Base-by-base conservation (phyloP, 1,140 invertebrate species). In the Ostrea denselamellosa region DNA sequence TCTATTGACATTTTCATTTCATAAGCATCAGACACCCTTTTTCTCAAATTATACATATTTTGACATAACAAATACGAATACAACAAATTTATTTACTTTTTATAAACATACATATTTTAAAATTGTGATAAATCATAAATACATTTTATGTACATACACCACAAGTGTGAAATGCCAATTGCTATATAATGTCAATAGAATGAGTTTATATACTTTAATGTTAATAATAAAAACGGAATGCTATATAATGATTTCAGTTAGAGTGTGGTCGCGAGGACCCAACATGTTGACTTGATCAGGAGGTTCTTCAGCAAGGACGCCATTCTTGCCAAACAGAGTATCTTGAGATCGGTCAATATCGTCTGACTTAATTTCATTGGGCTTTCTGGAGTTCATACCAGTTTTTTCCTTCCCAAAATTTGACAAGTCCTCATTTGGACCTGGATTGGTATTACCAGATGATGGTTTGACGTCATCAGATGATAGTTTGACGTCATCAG, bases 221-320 rank as follows among this genome's bases (percentile, higher is more conserved):
- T 62, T 19, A 62, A n/a, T 5, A 19, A 19, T 62, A 19, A n/a
- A n/a, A 17, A 2, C 8, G 17, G 14, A 17, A 62, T 62, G 14
- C 17, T 77, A 77, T 77, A 77, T 77, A 28, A 77, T 34, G 25
- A 77, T 77, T 28, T 77, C 68, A 77, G 68, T 77, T 77, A 77
- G 12, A 34, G 68, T 77, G 22, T 34, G 28, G 68, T 77, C 68
- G 12, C 68, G 68, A 14, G 68, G 68, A 34, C 68, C 68, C 28
- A 77, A 25, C 25, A 25, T 28, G 68, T 28, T 77, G 10, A 8
- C 8, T 14, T 22, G 68, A 14, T 34, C 68, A 22, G 25, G 25
- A 28, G 28, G 28, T 14, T 77, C 68, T 10, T 22, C 12, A 8
- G 3, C 12, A 22, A 34, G 68, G 10, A 77, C 28, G 12, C 68